Base-by-base conservation (phyloP, 1,140 invertebrate genomes). In the Psix sp. region DNA sequence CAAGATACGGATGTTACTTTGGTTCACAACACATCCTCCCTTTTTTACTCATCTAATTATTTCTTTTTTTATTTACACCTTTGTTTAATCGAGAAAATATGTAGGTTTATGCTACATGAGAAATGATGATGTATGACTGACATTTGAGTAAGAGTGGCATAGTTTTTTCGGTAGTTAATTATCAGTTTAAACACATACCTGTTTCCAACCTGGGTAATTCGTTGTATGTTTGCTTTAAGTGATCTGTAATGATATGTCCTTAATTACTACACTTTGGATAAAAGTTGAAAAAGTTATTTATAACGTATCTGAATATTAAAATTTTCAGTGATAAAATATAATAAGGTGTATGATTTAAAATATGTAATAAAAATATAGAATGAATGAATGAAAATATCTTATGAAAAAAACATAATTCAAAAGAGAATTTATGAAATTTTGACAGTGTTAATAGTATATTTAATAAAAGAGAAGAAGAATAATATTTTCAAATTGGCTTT, bases 131-230 rank as follows among this genome's bases (percentile, higher is more conserved):
- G 31, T 14, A 52, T 54, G 54, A 60, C 14, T 59, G 24, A 46
- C 40, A 62, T 20, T 43, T 31, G 36, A 60, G 0, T 43, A 51
- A 38, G 18, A 39, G 5, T 33, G 18, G 9, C 15, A 33, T 4
- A 45, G 9, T 20, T 0, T n/a, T 20, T 38, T 43, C 26, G 16
- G 11, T 33, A 49, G 3, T 15, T 6, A 59, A 40, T 45, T 42
- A 46, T 71, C 54, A 43, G 39, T 40, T 21, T 49, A 49, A 56
- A 18, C 39, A 83, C 81, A 46, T 86, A 87, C 86, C 86, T 80
- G 85, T 84, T 70, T 87, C 86, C 21, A 87, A 51, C 57, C 83
- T 84, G 3, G 84, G 84, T 71, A 82, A 86, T 46, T 87, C 86
- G 49, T 82, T 84, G 73, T 80, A 80, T 17, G 81, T 78, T 78